A percentile compares a stretch with the other conserved stretches of the same genome.
Conservation (phyloP, 2,797 vertebrate species). For the Pipistrellus kuhlii region DNA sequence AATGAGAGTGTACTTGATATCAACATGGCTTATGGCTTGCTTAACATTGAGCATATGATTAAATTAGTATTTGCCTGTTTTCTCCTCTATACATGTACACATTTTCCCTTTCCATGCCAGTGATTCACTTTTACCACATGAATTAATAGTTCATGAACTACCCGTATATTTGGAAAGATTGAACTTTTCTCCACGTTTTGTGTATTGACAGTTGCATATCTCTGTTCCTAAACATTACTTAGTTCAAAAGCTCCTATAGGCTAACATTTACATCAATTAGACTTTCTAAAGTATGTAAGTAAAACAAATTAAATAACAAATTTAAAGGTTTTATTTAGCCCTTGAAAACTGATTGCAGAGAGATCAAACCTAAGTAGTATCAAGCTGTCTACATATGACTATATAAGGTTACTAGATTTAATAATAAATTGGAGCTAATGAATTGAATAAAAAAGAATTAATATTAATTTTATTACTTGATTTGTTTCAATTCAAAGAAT, state of each 20-base stretch:
- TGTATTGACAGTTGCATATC: background rate
- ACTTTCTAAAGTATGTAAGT: background rate
- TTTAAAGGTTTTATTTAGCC: background rate
- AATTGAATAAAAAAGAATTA: slow-evolving; percentile 15
- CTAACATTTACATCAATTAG: background rate
- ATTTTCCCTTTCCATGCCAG: background rate
- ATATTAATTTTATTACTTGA: background rate
- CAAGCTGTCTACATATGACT: background rate
- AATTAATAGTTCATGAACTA: background rate
- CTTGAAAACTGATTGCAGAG: background rate
- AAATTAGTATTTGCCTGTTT: background rate
- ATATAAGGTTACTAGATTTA: background rate
- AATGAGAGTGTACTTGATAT: too few relatives aligned
- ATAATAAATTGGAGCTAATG: background rate
- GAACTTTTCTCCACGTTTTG: background rate
- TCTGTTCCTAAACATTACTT: background rate
- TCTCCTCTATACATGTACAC: background rate
- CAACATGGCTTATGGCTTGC: background rate
- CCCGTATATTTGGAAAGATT: background rate
- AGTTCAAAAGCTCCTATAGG: background rate
- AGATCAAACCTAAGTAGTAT: background rate
- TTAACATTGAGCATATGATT: background rate
- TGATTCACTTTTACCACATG: background rate
- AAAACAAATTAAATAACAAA: background rate
- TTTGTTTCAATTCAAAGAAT: background rate